Conservation (phyloP, 1,140 invertebrate genomes). For the Dinoponera quadriceps region DNA sequence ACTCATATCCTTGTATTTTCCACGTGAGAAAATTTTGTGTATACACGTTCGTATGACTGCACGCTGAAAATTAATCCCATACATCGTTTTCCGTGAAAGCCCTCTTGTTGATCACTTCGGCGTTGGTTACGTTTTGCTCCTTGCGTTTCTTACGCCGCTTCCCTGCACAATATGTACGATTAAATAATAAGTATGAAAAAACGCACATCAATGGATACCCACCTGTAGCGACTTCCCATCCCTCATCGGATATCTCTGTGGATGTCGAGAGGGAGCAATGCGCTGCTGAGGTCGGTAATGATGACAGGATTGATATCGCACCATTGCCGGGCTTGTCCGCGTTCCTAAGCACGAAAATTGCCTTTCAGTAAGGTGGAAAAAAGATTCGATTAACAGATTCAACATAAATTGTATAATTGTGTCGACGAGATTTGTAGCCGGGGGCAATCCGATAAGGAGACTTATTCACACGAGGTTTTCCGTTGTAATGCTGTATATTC, state of each 20-base stretch:
- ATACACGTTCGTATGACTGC: no score
- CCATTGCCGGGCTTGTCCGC: no score
- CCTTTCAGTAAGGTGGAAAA: not conserved
- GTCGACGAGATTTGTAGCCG: no score
- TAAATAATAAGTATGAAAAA: conserved; percentile 1
- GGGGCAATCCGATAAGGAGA: no score
- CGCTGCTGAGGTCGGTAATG: not conserved
- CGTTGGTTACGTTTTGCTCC: conserved; percentile 32
- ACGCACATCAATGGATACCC: conserved; percentile 47
- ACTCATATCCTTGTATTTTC: no score
- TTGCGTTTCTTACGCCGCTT: conserved; percentile 81
- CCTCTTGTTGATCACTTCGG: conserved; percentile 68
- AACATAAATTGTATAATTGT: no score
- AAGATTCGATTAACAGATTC: no score
- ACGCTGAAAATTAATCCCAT: conserved; percentile 56
- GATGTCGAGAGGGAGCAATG: no score
- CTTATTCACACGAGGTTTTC: no score
- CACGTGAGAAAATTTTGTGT: no score
- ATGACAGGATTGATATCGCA: no score
- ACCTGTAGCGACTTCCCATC: conserved; percentile 81
- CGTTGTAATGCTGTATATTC: conserved; percentile 68
- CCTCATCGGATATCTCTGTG: conserved; percentile 62
- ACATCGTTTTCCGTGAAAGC: conserved; percentile 66
- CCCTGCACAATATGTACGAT: conserved; percentile 75
- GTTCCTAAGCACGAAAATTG: no score